Conservation (phyloP, 2,113 vertebrate genomes). For the Actenoides lindsayi region DNA sequence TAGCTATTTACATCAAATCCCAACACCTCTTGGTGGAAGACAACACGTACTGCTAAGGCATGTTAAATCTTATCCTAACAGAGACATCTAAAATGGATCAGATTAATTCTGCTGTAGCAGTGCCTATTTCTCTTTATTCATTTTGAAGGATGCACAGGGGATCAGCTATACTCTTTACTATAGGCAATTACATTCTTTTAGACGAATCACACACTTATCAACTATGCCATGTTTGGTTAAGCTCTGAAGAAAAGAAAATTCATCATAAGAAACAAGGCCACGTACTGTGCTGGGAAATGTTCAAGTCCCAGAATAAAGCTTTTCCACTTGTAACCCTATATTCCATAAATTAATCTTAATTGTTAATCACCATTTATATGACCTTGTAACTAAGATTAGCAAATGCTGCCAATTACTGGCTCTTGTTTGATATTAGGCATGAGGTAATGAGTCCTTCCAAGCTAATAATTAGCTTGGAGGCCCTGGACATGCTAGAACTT, state of each 20-base stretch:
- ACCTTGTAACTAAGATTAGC: neutral
- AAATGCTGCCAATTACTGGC: neutral
- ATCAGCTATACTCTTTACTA: neutral
- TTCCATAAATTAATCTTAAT: neutral
- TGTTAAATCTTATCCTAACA: neutral
- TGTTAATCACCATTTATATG: neutral
- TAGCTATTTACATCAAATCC: neutral
- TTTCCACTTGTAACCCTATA: neutral
- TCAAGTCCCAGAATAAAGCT: neutral
- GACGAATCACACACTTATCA: fast-evolving
- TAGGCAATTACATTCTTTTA: neutral
- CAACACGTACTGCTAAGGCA: neutral
- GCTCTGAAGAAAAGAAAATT: neutral
- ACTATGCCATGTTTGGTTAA: neutral
- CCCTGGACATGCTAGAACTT: neutral
- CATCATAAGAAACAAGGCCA: neutral
- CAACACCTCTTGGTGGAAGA: neutral
- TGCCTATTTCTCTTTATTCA: neutral
- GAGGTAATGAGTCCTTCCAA: neutral
- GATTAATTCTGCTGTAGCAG: neutral
- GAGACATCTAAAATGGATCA: neutral
- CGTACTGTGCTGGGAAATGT: neutral
- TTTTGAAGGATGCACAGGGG: neutral
- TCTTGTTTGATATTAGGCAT: neutral
- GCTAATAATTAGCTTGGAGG: neutral